These are phyloP conservation scores for Colletes gigas DNA, from an alignment of 1,140 invertebrate genomes.

Conservation along the genomic window DNA sequence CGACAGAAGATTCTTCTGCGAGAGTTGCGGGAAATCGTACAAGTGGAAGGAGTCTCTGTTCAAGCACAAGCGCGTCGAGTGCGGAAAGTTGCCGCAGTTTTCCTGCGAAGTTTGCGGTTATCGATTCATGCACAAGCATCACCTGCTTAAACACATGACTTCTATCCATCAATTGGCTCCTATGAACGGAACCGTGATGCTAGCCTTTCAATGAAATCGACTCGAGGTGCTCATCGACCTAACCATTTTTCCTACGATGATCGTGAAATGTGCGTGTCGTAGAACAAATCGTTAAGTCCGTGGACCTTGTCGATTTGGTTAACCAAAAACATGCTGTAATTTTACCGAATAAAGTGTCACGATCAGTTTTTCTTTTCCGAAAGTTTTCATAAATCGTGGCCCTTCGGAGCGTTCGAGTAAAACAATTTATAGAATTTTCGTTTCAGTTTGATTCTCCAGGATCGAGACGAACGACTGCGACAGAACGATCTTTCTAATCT, in stretches of 20 bases:
- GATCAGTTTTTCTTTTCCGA: background rate
- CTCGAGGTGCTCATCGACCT: too few species aligned
- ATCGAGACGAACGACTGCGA: too few species aligned
- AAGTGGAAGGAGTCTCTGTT: slow-evolving; percentile 82
- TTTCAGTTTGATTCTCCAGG: background rate
- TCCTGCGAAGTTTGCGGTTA: slow-evolving; percentile 77
- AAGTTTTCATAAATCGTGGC: background rate
- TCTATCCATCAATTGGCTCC: slow-evolving; percentile 56
- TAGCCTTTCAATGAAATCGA: slow-evolving; percentile 30
- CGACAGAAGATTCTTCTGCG: slow-evolving; percentile 76
- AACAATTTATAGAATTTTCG: background rate
- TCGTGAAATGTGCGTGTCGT: too few species aligned
- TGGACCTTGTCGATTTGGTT: background rate
- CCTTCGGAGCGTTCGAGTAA: too few species aligned
- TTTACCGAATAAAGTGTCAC: slow-evolving; percentile 12
- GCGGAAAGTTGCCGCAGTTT: slow-evolving; percentile 77
- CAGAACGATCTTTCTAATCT: background rate
- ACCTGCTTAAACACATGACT: slow-evolving; percentile 71
- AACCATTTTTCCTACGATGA: too few species aligned
- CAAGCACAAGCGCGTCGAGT: slow-evolving; percentile 77
- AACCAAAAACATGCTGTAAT: background rate
- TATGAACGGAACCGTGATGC: background rate
- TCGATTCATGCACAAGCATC: slow-evolving; percentile 77
- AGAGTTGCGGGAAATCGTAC: slow-evolving; percentile 83
- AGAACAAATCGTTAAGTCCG: too few species aligned